Evolutionary conservation across 2,113 vertebrate species (phyloP).

Genomic region (Cochlearius cochlearius): DNA sequence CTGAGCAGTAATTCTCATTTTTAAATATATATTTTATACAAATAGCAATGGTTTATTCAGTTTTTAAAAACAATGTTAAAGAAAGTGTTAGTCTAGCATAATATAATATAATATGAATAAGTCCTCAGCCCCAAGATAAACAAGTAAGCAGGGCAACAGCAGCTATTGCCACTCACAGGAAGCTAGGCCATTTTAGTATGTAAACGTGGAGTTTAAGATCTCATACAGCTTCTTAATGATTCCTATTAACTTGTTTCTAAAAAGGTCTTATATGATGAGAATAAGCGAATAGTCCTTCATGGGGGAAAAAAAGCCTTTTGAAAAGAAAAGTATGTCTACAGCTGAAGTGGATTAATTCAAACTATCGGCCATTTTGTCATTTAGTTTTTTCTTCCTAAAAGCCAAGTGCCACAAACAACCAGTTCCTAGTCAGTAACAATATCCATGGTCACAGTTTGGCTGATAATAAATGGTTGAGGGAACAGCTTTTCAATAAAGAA

Average conservation of each 20-base stretch:
- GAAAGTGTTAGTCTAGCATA: neutral
- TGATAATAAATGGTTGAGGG: neutral
- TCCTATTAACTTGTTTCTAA: neutral
- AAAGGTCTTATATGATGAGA: neutral
- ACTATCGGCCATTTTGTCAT: neutral
- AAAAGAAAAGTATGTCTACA: neutral
- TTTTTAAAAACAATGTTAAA: conserved; percentile 8
- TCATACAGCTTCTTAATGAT: neutral
- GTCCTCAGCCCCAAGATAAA: neutral
- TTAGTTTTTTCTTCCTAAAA: neutral
- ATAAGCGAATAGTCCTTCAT: neutral
- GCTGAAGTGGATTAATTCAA: neutral
- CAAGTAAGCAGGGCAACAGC: neutral
- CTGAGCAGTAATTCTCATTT: neutral
- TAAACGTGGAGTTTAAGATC: neutral
- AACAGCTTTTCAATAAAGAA: neutral
- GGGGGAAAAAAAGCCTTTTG: neutral
- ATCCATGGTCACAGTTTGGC: neutral
- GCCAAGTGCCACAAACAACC: neutral
- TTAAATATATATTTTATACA: neutral
- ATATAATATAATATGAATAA: neutral
- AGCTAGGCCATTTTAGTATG: neutral
- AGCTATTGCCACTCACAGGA: neutral
- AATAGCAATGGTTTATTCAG: neutral
- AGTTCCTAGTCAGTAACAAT: neutral